Conservation (phyloP, 2,888 invertebrate genomes). For the Hemicrepidius hirtus region DNA sequence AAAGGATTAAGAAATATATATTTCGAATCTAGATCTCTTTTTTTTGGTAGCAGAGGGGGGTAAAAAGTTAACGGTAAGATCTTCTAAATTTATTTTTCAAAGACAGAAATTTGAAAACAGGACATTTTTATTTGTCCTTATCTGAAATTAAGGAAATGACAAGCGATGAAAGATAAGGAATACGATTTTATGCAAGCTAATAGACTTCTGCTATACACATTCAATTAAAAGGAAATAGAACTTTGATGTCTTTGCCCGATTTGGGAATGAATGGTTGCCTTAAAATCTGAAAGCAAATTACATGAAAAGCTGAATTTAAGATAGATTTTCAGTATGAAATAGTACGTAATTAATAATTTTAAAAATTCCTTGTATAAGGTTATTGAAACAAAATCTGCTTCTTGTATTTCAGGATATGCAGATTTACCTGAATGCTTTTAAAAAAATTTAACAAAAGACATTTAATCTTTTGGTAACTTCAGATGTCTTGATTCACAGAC, state of each 20-base stretch:
- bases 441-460: constrained; percentile 49
- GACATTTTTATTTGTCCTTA: constrained; percentile 14
- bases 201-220: constrained; percentile 51
- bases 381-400: background rate
- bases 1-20: no score
- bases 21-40: no score
- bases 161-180: constrained; percentile 44
- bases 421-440: constrained; percentile 43
- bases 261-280: constrained; percentile 37
- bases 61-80: no score
- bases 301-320: constrained; percentile 39
- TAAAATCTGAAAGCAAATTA: constrained; percentile 43
- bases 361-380: background rate
- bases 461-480: constrained; percentile 49
- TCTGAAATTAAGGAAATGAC: constrained; percentile 39
- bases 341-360: constrained; percentile 29
- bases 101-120: no score
- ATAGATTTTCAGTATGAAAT: constrained; percentile 11
- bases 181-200: constrained; percentile 45
- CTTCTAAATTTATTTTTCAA: no score
- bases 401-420: constrained; percentile 46
- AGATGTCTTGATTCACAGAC: constrained; percentile 43
- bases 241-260: constrained; percentile 52
- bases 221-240: constrained; percentile 55
- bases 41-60: no score